Base-by-base conservation (phyloP, 2,113 vertebrate species). In the Misgurnus anguillicaudatus region DNA sequence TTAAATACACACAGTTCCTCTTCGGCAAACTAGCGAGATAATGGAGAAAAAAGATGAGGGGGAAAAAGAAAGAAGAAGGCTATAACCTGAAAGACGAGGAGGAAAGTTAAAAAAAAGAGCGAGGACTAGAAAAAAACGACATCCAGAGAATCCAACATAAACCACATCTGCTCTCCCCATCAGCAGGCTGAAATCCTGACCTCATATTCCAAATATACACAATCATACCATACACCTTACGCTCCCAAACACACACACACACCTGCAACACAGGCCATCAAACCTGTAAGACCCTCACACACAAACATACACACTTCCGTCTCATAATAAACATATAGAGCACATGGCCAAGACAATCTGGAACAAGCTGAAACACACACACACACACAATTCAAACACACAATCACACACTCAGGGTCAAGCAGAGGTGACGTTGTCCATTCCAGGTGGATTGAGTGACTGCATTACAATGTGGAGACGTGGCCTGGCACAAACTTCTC, bases 1-100 rank as follows among this genome's bases (percentile, higher is more conserved):
- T 92, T 92, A 92, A 91, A 90, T 91, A 90, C 91, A 92, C 90
- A 92, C 88, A 89, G 84, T 92, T 92, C 89, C 87, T 91, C 87
- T 85, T 88, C 85, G 88, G 85, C 90, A 76, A 64, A 76, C 86
- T 82, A 83, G 88, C 89, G 87, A 89, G 87, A 89, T 87, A 51
- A 79, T 75, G 69, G 77, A 79, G 84, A 78, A 77, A 82, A 86
- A 80, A 69, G 74, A 69, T 81, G 82, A 81, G 86, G 84, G 80
- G 84, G 82, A 82, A 85, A 88, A 84, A 87, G 84, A 86, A 83
- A 82, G 86, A 73, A 81, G 85, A 81, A 82, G 83, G 82, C 81
- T 82, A 87, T 80, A 90, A 89, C 86, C 87, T 88, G 81, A 89
- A 89, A 86, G 82, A 78, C 7, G 19, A 63, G 48, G 72, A 63